Evolutionary conservation across 2,113 vertebrate species (phyloP).

Genomic region (Tor tambroides): DNA sequence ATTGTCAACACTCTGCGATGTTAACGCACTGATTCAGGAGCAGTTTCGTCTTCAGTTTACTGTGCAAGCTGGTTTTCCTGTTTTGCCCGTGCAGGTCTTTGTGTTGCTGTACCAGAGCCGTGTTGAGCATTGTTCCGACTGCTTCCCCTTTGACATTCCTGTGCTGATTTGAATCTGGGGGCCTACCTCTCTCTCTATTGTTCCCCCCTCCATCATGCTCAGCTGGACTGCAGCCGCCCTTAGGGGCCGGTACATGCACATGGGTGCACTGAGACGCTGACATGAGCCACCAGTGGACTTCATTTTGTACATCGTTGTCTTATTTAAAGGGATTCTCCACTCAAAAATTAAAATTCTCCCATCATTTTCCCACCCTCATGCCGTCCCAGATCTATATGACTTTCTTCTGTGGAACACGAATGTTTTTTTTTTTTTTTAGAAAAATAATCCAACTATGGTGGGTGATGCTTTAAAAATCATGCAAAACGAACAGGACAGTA

Average conservation of each 20-base stretch:
- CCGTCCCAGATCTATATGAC: not conserved
- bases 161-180: slow-evolving; percentile 73
- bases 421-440: not conserved
- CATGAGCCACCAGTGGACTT: not conserved
- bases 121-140: slow-evolving; percentile 74
- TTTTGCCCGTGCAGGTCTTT: slow-evolving; percentile 44
- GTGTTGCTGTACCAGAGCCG: slow-evolving; percentile 48
- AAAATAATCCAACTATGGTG: not conserved
- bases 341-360: not conserved
- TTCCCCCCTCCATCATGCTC: slow-evolving; percentile 46
- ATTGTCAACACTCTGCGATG: not conserved
- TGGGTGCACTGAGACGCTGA: slow-evolving; percentile 37
- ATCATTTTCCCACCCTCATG: not conserved
- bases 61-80: slow-evolving; percentile 49
- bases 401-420: not conserved
- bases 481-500: too few species aligned
- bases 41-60: slow-evolving; percentile 32
- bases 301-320: not conserved
- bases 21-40: slow-evolving; percentile 6
- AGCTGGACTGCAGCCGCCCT: slow-evolving; percentile 60
- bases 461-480: not conserved
- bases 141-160: slow-evolving; percentile 83
- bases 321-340: not conserved
- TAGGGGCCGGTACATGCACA: slow-evolving; percentile 27
- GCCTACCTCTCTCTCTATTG: slow-evolving; percentile 44